Evolutionary conservation across 1,140 invertebrate species (phyloP), one percentile per base, ranked within the genome.

Genomic region (Radopholus similis): DNA sequence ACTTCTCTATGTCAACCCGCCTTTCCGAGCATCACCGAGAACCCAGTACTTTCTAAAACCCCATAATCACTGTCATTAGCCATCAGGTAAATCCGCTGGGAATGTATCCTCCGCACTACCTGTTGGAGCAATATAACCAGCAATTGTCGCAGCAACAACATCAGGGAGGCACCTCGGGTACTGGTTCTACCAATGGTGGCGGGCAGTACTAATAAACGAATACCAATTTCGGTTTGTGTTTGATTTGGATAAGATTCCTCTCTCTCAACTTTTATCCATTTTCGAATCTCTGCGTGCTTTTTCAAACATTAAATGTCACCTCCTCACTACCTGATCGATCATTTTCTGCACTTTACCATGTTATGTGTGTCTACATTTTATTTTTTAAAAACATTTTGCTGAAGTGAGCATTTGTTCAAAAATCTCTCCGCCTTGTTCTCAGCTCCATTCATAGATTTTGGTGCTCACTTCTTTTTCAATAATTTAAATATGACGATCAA

Each of bases 1-100:
- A 68, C 47, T 32, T 68, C 68, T 8, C 54, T 70, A 13, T 70
- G 68, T 35, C 68, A 70, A 44, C 68, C 68, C 18, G 69, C 68
- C 11, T 70, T 70, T 38, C 68, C 68, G n/a, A 70, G 30, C 28
- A 72, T 70, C 38, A 64, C 42, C 32, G 68, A 70, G 26, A 49
- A 37, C 23, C 68, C 68, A 21, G 54, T 72, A 44, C n/a, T n/a
- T n/a, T n/a, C n/a, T 67, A 37, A 62, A 37, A 55, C 35, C 35
- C 4, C n/a, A n/a, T n/a, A n/a, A n/a, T n/a, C n/a, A n/a, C n/a
- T n/a, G 30, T 26, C 23, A 58, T 58, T 59, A 5, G 8, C 18
- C 30, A 21, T 62, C 49, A 62, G 59, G 59, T 49, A 26, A 62
- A 62, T 23, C 59, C 59, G 18, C 18, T 62, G 34, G 59, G 59